Evolutionary conservation across 2,797 vertebrate species (phyloP).

Genomic region (Prionace glauca): DNA sequence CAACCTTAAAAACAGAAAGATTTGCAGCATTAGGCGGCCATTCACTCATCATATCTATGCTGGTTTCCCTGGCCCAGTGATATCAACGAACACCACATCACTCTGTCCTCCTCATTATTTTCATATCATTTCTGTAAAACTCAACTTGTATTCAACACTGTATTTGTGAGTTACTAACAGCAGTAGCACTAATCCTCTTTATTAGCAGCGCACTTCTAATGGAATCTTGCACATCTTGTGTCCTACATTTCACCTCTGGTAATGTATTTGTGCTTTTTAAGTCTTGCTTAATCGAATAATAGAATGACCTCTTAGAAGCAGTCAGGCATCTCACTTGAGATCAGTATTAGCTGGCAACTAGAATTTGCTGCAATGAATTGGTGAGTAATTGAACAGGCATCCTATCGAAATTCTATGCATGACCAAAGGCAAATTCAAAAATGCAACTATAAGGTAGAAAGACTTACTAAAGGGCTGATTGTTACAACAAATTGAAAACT

Average conservation of each 20-base stretch:
- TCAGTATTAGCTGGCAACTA: not conserved
- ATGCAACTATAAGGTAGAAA: not conserved
- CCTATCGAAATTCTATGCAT: not conserved
- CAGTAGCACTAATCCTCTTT: not conserved
- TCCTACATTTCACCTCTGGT: not conserved
- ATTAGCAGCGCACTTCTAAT: not conserved
- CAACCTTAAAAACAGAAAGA: not conserved
- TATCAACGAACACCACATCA: not conserved
- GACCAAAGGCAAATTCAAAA: not conserved
- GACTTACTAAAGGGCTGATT: not conserved
- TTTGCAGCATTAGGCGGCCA: not conserved
- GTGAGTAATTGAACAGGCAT: not conserved
- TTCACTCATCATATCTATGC: not conserved
- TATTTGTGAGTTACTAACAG: not conserved
- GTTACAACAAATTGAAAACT: not conserved
- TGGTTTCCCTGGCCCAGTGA: not conserved
- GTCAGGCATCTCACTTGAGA: not conserved
- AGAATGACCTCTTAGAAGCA: not conserved
- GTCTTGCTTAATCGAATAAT: not conserved
- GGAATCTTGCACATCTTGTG: not conserved
- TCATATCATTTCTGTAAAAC: not conserved
- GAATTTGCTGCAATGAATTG: conserved; percentile 4
- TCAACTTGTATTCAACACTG: not conserved
- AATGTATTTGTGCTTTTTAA: conserved; percentile 1
- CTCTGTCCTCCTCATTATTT: not conserved